These are phyloP conservation scores for Hyperopisus bebe DNA, from an alignment of 2,113 vertebrate species.

Conservation along the genomic window DNA sequence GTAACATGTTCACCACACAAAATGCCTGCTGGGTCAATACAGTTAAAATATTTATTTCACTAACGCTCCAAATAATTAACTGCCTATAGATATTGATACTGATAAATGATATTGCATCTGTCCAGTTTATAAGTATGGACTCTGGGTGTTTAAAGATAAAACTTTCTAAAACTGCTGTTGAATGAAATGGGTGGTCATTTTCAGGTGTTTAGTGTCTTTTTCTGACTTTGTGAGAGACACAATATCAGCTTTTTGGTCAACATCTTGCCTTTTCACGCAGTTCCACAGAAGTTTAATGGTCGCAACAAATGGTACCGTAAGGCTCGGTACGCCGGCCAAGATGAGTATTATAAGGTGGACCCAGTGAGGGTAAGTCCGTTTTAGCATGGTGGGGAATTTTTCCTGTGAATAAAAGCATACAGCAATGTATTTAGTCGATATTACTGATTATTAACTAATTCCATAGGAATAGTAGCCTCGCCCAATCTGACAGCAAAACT, in stretches of 20 bases:
- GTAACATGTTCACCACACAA: not conserved
- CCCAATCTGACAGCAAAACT: not conserved
- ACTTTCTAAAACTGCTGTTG: not conserved
- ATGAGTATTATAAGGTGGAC: slow-evolving; percentile 69
- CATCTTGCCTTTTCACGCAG: not conserved
- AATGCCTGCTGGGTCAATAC: not conserved
- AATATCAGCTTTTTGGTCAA: not conserved
- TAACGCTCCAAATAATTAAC: not conserved
- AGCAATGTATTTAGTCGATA: not conserved
- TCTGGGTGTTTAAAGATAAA: not conserved
- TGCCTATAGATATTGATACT: not conserved
- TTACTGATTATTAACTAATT: not conserved
- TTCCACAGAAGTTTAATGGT: slow-evolving; percentile 58
- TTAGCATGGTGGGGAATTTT: slow-evolving; percentile 64
- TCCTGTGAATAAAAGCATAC: slow-evolving; percentile 49
- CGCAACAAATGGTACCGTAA: slow-evolving; percentile 66
- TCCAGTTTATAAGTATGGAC: not conserved
- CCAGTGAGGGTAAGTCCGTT: slow-evolving; percentile 66
- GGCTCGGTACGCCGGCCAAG: slow-evolving; percentile 72
- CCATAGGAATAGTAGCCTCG: not conserved
- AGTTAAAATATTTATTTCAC: not conserved
- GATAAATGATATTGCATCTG: not conserved
- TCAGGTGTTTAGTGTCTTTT: not conserved
- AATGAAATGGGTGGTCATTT: not conserved
- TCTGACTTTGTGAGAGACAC: not conserved